A percentile compares a stretch with the other conserved stretches of the same genome.
Conservation (phyloP, 53 echinoderm and acorn worm species). For the Mesocentrotus franciscanus region DNA sequence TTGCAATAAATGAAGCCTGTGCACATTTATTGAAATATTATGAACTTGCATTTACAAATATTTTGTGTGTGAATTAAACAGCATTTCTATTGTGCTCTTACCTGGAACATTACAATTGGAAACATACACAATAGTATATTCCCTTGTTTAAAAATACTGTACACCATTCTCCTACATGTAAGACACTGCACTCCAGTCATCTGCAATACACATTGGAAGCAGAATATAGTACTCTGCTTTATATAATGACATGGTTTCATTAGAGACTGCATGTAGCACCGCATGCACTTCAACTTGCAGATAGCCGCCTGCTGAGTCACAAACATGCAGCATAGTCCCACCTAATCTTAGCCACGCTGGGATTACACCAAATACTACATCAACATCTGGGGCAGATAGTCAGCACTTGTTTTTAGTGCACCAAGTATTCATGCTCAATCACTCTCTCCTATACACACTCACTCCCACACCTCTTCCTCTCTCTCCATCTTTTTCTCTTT, state of each 20-base stretch:
- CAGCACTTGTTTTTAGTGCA: neutral
- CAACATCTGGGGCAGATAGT: slow-evolving; percentile 37
- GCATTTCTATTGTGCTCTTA: no score
- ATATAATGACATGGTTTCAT: slow-evolving; percentile 20
- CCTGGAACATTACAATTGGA: no score
- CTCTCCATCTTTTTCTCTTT: neutral
- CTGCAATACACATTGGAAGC: neutral
- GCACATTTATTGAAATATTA: no score
- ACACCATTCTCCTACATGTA: neutral
- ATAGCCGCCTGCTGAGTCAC: slow-evolving; percentile 21
- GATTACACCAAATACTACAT: slow-evolving; percentile 21
- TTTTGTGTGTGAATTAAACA: no score
- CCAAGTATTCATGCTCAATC: neutral
- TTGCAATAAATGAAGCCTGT: no score
- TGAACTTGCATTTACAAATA: no score
- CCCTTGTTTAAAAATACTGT: neutral
- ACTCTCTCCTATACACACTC: neutral
- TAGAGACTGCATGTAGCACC: neutral
- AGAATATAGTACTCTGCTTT: neutral
- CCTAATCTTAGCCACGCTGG: slow-evolving; percentile 10
- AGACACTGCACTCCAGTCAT: neutral
- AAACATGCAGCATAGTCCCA: neutral
- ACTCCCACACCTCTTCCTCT: neutral
- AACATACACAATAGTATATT: no score
- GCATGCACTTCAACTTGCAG: neutral